phyloP scores from a whole-genome alignment of 1,140 invertebrate species.

The Leptoteleia sp. region DNA sequence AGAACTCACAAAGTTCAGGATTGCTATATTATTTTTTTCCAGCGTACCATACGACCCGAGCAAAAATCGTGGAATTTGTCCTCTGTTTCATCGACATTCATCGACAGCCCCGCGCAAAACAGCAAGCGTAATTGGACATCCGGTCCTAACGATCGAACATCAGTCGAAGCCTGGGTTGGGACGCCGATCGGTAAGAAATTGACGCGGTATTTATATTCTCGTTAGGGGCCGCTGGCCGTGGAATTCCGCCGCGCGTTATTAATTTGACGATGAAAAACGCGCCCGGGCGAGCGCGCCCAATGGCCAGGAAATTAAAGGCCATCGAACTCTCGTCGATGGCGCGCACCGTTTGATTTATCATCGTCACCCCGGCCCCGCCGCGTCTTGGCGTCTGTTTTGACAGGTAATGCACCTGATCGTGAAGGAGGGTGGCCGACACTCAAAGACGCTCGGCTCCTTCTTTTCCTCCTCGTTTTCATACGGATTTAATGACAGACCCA shows the following conservation, averaged over 20 bases:
- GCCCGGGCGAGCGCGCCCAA: constrained; percentile 23
- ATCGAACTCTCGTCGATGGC: constrained; percentile 30
- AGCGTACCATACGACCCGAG: too few relatives aligned
- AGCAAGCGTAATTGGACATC: constrained; percentile 43
- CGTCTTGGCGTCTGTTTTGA: constrained; percentile 43
- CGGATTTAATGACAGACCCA: constrained; percentile 61
- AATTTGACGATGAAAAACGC: constrained; percentile 42
- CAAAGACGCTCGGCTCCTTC: constrained; percentile 35
- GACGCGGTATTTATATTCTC: constrained; percentile 71
- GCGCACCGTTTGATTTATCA: constrained; percentile 42
- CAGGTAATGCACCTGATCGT: constrained; percentile 48
- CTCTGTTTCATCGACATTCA: too few relatives aligned
- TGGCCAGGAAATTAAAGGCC: constrained; percentile 24
- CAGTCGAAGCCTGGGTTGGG: constrained; percentile 7
- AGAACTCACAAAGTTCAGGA: too few relatives aligned
- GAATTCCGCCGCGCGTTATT: constrained; percentile 12
- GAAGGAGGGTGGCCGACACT: constrained; percentile 24
- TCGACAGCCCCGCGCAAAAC: constrained; percentile 19
- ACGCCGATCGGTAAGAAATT: constrained; percentile 57
- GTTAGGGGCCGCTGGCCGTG: constrained; percentile 59
- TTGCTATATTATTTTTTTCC: too few relatives aligned
- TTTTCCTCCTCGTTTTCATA: constrained; percentile 52
- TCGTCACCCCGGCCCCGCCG: neutral
- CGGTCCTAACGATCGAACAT: constrained; percentile 44
- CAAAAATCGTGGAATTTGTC: too few relatives aligned